These are phyloP conservation scores for Anseranas semipalmata DNA, from an alignment of 2,113 vertebrate species.

Conservation along the genomic window DNA sequence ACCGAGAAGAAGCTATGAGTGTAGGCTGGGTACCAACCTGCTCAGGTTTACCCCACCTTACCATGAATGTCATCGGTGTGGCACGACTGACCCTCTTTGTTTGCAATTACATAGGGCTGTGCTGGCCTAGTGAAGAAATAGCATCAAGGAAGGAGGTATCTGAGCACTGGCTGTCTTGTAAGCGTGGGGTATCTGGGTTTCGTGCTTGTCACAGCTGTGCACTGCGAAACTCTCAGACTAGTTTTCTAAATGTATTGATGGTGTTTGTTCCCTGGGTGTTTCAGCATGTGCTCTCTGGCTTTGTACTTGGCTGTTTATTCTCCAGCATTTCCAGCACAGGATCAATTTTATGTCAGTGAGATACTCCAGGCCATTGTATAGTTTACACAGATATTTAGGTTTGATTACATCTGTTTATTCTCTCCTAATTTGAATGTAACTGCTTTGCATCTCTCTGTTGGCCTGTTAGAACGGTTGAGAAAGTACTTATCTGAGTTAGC, in stretches of 20 bases:
- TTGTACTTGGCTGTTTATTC: background rate
- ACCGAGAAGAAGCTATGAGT: background rate
- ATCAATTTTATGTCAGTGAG: background rate
- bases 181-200: background rate
- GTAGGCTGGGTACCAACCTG: background rate
- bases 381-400: background rate
- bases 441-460: background rate
- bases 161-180: background rate
- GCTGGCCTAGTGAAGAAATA: background rate
- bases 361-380: background rate
- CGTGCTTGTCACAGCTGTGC: background rate
- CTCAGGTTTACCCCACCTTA: background rate
- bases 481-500: background rate
- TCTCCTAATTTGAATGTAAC: background rate
- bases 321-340: background rate
- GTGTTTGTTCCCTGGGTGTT: background rate
- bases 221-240: background rate
- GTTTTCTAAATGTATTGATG: background rate
- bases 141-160: rapidly evolving
- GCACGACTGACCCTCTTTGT: background rate
- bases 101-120: background rate
- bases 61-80: background rate
- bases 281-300: background rate
- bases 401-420: background rate
- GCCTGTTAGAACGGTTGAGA: background rate